A percentile compares a stretch with the other conserved stretches of the same genome.
phyloP scores from a whole-genome alignment of 1,140 invertebrate species.

The Battus philenor region DNA sequence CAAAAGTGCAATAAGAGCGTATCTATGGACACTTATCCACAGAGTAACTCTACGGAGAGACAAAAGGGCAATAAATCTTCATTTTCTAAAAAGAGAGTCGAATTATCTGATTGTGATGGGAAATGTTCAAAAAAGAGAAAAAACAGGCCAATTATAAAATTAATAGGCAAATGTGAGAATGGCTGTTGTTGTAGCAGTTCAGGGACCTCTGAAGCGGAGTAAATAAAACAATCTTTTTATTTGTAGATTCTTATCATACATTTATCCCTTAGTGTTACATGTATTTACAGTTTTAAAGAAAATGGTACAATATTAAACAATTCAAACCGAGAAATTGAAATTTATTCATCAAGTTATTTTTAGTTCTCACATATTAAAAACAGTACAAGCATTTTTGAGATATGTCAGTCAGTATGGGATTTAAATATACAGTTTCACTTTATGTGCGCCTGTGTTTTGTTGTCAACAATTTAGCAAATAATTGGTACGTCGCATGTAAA shows the following conservation, averaged over 20 bases:
- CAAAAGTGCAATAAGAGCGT: conserved; percentile 34
- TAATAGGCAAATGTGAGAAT: conserved; percentile 3
- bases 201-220: background rate
- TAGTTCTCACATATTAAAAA: no score
- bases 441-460: no score
- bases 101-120: no score
- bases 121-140: background rate
- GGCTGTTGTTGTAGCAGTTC: background rate
- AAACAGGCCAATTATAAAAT: background rate
- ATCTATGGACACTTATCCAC: conserved; percentile 32
- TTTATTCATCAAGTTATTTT: no score
- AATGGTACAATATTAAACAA: conserved; percentile 67
- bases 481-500: no score
- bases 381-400: no score
- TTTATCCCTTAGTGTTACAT: conserved; percentile 62
- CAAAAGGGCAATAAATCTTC: no score
- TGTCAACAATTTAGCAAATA: no score
- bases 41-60: background rate
- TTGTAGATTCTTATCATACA: conserved; percentile 73
- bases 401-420: no score
- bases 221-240: conserved; percentile 35
- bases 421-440: no score
- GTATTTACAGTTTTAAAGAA: conserved; percentile 59
- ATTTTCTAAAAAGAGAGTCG: no score
- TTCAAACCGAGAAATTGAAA: conserved; percentile 61